phyloP scores from a whole-genome alignment of 2,888 invertebrate genomes.

The Mongoloraphidia duomilia region DNA sequence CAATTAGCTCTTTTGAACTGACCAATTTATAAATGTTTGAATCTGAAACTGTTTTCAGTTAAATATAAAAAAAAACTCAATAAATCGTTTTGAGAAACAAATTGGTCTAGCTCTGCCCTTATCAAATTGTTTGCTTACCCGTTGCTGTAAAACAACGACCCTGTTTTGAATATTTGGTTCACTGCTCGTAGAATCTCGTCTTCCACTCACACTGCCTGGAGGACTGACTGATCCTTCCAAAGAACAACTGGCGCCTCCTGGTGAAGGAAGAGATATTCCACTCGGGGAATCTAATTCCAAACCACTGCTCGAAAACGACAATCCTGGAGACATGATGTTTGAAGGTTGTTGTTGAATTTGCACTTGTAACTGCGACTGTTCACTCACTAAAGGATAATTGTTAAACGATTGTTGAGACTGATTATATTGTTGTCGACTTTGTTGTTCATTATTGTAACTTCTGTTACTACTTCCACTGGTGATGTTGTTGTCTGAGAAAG shows the following conservation, averaged over 20 bases:
- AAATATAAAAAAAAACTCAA: not conserved
- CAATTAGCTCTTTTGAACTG: no score
- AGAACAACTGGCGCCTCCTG: slow-evolving; percentile 56
- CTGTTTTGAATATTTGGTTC: slow-evolving; percentile 39
- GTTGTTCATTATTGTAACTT: not conserved
- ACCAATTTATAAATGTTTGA: no score
- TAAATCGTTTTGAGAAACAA: not conserved
- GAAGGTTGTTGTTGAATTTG: slow-evolving; percentile 46
- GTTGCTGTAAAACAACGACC: slow-evolving; percentile 64
- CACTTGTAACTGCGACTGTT: slow-evolving; percentile 53
- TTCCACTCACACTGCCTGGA: slow-evolving; percentile 53
- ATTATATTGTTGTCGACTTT: not conserved
- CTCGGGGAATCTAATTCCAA: slow-evolving; percentile 58
- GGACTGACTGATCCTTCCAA: slow-evolving; percentile 49
- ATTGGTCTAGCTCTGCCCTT: slow-evolving; percentile 22
- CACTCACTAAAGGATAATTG: slow-evolving; percentile 4
- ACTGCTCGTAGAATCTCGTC: slow-evolving; percentile 42
- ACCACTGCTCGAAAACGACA: slow-evolving; percentile 43
- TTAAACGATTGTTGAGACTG: slow-evolving; percentile 1
- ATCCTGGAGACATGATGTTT: slow-evolving; percentile 31
- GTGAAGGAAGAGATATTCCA: slow-evolving; percentile 69
- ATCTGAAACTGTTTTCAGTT: no score
- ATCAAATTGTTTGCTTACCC: slow-evolving; percentile 61
- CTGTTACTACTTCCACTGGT: not conserved
- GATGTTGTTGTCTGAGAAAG: slow-evolving; percentile 54